Evolutionary conservation across 2,797 vertebrate genomes (phyloP), one percentile per base, ranked within the genome.

Genomic region (Myotis planiceps): DNA sequence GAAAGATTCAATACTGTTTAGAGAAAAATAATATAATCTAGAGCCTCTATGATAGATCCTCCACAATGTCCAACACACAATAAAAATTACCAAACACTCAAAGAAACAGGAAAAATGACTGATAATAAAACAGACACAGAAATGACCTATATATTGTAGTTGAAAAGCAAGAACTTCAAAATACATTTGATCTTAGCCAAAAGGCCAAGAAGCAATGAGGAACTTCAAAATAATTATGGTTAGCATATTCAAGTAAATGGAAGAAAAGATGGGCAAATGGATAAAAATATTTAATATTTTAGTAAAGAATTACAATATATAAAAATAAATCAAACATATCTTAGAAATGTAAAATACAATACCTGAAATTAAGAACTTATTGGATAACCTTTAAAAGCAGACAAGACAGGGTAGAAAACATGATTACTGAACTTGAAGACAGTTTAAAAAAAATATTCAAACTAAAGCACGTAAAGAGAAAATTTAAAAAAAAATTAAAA

Each of bases 311-410:
- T 92, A 84, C 23, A 51, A 92, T 68, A 63, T 27, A 51, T n/a
- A 79, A 45, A 63, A 69, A 74, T 63, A 39, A n/a, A 19, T 78
- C n/a, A 91, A 82, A 55, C 69, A 79, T 42, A 53, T 79, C 91
- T 27, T 83, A 95, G 49, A 86, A 87, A 49, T 92, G 8, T 1
- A 55, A 92, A 71, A 81, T 86, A 34, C 68, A 88, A 58, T 42
- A 45, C 18, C 49, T 69, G 34, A 92, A 78, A 69, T 89, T 39
- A 65, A 81, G 45, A 71, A 47, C n/a, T 39, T 25, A 79, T 29
- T 75, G 29, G n/a, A 74, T 68, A 32, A 58, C 34, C 27, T 60
- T 88, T 91, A 84, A 72, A n/a, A 95, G 32, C 25, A 53, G 45
- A 63, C 27, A 27, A 76, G 42, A 65, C 53, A 49, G 25, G n/a